Conservation (phyloP, 2,888 invertebrate genomes). For the Drosophila kanekoi region DNA sequence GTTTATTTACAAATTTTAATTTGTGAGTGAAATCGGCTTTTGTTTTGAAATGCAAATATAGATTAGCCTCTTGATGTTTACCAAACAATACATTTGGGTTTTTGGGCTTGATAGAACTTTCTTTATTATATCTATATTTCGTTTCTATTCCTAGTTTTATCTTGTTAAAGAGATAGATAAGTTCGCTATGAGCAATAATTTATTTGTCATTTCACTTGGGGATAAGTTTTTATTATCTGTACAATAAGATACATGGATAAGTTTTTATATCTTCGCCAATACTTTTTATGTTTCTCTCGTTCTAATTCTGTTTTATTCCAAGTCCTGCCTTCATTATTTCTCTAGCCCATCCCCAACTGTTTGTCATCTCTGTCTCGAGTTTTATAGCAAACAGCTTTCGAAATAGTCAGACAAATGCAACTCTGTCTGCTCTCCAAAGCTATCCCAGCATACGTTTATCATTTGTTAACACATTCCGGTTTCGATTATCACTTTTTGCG, state of each 20-base stretch:
- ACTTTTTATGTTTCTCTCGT: no score
- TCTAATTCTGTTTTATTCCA: not conserved
- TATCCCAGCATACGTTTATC: not conserved
- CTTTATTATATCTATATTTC: not conserved
- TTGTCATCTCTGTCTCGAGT: not conserved
- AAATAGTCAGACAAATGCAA: not conserved
- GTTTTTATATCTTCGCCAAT: no score
- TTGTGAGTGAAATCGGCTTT: slow-evolving; percentile 9
- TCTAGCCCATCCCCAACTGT: not conserved
- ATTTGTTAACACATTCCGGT: slow-evolving; percentile 6
- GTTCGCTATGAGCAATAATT: no score
- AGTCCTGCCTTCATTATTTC: not conserved
- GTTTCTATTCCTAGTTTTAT: not conserved
- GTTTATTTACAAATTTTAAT: slow-evolving; percentile 23
- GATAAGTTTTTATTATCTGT: no score
- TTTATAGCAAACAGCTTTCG: slow-evolving; percentile 8
- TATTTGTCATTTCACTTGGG: no score
- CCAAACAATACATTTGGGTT: not conserved
- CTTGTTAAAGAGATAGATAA: not conserved
- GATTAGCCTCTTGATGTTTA: slow-evolving; percentile 3
- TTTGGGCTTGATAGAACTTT: not conserved
- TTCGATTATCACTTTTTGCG: slow-evolving; percentile 10
- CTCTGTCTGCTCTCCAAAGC: not conserved
- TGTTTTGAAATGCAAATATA: slow-evolving; percentile 8
- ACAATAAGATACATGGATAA: no score